Conservation (phyloP, 2,113 vertebrate species). For the Ailuropoda melanoleuca region DNA sequence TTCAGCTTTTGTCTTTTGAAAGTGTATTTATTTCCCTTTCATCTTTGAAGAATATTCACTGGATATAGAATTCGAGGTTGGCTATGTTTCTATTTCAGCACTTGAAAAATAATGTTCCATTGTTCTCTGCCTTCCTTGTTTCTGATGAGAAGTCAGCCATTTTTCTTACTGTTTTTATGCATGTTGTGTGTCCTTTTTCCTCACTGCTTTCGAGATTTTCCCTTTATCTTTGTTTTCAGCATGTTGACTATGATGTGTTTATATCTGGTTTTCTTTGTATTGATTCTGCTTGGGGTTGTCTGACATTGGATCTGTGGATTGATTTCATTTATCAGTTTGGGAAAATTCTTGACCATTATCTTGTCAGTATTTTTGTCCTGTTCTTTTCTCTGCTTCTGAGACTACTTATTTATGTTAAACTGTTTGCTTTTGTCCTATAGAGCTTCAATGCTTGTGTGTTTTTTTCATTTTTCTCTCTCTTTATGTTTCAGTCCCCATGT, state of each 20-base stretch:
- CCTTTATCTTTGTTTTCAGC: background rate
- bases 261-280: background rate
- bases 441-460: background rate
- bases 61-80: background rate
- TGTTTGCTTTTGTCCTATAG: background rate
- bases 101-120: background rate
- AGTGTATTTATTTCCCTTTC: background rate
- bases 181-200: background rate
- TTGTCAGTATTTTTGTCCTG: background rate
- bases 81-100: background rate
- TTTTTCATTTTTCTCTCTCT: background rate
- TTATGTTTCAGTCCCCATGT: background rate
- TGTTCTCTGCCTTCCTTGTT: background rate
- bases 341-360: background rate
- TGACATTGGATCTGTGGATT: background rate
- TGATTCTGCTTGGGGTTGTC: constrained; percentile 22
- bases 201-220: background rate
- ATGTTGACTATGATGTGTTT: background rate
- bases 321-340: background rate
- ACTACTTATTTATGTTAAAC: background rate
- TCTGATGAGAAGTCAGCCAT: background rate
- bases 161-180: background rate
- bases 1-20: constrained; percentile 19
- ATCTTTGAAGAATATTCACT: constrained; percentile 1
- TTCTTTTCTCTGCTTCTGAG: constrained; percentile 7